Base-by-base conservation (phyloP, 2,113 vertebrate genomes). In the Ciconia stormi region DNA sequence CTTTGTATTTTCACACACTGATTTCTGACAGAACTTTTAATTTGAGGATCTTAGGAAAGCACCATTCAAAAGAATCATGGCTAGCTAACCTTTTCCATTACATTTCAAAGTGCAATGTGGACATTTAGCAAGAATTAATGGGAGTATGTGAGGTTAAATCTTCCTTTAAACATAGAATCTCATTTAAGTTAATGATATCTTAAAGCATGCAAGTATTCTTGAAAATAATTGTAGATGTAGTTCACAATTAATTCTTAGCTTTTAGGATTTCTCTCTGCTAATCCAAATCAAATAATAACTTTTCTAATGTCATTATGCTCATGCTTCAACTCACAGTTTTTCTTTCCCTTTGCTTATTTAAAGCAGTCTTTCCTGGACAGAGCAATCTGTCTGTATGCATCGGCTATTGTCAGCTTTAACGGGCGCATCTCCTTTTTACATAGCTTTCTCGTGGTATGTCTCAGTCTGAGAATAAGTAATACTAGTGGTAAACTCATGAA, bases 221-320 rank as follows among this genome's bases (percentile, higher is more conserved):
- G 87, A 95, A 96, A 96, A 97, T 95, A 96, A 93, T 81, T 82
- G 73, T 83, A 73, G 59, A 73, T 67, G 53, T 82, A 84, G 81
- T 56, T 96, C 83, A 65, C 59, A 80, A 88, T 90, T 94, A 94
- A 95, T 94, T 95, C 71, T 69, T 81, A 86, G 84, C 78, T 89
- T 95, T 92, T 87, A 87, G 67, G 62, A 89, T 94, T 95, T 90
- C 16, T 86, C n/a, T 76, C 65, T 89, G 40, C 50, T 96, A 93
- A 96, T 89, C 80, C 62, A 95, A 95, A 95, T 85, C 66, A 93
- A 90, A 95, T 96, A 90, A 80, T 70, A 92, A 91, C 29, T 94
- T 95, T 82, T 80, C 58, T 91, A 89, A 93, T 80, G 34, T 63
- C 84, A 95, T 95, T 90, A 94, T 65, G 36, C n/a, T 84, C 11